Evolutionary conservation across 2,797 vertebrate genomes (phyloP).

Genomic region (Gambusia yucatana): DNA sequence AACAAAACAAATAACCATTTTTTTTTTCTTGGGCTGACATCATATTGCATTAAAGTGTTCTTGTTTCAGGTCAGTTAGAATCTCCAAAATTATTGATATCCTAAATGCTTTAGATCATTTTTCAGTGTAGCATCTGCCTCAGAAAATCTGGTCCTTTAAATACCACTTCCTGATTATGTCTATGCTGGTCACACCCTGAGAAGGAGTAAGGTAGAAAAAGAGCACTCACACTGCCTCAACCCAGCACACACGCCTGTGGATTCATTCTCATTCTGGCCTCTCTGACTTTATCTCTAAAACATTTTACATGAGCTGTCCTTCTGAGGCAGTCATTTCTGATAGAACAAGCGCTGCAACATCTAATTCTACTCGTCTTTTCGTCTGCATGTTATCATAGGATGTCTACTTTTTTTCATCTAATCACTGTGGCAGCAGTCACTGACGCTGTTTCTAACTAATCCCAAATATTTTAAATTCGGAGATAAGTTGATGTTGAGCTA

Average conservation of each 20-base stretch:
- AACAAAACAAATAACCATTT: background rate
- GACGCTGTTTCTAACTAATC: background rate
- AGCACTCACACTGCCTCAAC: background rate
- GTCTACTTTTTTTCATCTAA: background rate
- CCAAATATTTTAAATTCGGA: background rate
- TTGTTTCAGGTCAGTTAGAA: background rate
- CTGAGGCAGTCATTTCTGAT: background rate
- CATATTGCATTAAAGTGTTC: background rate
- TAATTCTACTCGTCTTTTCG: background rate
- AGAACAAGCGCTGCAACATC: background rate
- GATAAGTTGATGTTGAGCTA: background rate
- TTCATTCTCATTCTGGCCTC: no score
- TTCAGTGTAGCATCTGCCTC: no score
- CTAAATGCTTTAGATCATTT: background rate
- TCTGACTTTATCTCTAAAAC: background rate
- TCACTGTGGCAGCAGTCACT: background rate
- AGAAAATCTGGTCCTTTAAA: no score
- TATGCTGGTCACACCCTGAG: no score
- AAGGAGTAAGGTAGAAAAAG: no score
- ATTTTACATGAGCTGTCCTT: background rate
- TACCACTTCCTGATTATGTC: no score
- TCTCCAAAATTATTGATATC: background rate
- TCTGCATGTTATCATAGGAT: background rate
- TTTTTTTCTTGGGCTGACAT: background rate
- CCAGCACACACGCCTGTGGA: background rate